Evolutionary conservation across 2,113 vertebrate species (phyloP).

Genomic region (Macquaria ambigua): DNA sequence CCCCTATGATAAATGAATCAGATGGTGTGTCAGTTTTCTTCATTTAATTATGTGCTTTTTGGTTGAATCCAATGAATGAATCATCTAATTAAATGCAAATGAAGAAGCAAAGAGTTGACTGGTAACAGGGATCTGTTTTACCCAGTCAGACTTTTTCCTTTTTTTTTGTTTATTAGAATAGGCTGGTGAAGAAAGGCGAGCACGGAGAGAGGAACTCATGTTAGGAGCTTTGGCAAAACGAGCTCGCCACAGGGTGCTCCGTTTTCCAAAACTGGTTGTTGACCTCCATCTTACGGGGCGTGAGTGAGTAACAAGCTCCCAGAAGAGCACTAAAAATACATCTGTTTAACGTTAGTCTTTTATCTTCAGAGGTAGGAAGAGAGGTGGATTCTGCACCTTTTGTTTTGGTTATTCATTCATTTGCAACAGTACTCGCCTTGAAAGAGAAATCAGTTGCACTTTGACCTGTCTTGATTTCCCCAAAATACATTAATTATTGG

Average conservation of each 20-base stretch:
- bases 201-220: slow-evolving; percentile 6
- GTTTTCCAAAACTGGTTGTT: slow-evolving; percentile 66
- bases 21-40: slow-evolving; percentile 40
- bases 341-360: slow-evolving; percentile 61
- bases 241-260: slow-evolving; percentile 64
- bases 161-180: slow-evolving; percentile 9
- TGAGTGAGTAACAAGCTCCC: slow-evolving; percentile 75
- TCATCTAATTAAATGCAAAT: slow-evolving; percentile 43
- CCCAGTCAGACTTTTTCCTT: slow-evolving; percentile 5
- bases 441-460: slow-evolving; percentile 63
- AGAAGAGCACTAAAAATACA: slow-evolving; percentile 51
- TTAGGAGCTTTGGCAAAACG: slow-evolving; percentile 44
- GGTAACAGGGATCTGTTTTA: neutral
- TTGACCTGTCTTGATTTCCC: slow-evolving; percentile 50
- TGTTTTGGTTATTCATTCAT: slow-evolving; percentile 57
- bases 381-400: slow-evolving; percentile 15
- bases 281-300: slow-evolving; percentile 66
- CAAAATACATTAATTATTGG: slow-evolving; percentile 51
- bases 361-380: slow-evolving; percentile 45
- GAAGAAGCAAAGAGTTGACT: slow-evolving; percentile 6
- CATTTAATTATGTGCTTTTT: slow-evolving; percentile 51
- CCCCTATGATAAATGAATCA: slow-evolving; percentile 49
- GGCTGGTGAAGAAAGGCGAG: neutral
- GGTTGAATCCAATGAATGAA: slow-evolving; percentile 46
- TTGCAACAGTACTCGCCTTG: slow-evolving; percentile 17